Evolutionary conservation across 2,888 invertebrate genomes (phyloP).

Genomic region (Halictus quadricinctus): DNA sequence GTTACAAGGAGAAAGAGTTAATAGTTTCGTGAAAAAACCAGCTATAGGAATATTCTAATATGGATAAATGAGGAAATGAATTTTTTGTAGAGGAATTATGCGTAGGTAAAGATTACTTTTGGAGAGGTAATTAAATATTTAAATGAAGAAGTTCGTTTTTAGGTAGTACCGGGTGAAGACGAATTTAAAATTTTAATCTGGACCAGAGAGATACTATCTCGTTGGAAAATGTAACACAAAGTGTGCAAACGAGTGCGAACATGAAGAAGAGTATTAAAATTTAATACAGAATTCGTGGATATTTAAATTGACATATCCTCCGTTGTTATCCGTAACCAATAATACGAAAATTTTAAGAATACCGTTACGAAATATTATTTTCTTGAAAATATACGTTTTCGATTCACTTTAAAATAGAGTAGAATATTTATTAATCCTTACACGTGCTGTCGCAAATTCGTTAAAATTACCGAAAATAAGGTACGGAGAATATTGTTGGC

Average conservation of each 20-base stretch:
- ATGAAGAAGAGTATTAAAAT: not conserved
- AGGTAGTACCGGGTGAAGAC: not conserved
- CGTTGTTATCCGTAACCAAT: not conserved
- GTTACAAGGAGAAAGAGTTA: too few relatives aligned
- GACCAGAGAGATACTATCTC: not conserved
- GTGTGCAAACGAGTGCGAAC: not conserved
- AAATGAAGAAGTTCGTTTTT: not conserved
- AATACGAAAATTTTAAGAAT: not conserved
- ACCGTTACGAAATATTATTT: not conserved
- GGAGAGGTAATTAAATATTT: too few relatives aligned
- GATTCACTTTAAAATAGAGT: too few relatives aligned
- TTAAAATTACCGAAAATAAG: too few relatives aligned
- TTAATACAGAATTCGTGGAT: not conserved
- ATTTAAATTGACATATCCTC: not conserved
- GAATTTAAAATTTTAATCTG: not conserved
- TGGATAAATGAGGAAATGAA: not conserved
- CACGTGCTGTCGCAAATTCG: too few relatives aligned
- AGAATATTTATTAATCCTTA: too few relatives aligned
- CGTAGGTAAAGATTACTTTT: not conserved
- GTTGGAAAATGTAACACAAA: not conserved
- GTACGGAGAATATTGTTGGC: too few relatives aligned
- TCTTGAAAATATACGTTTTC: not conserved
- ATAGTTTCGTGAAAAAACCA: not conserved
- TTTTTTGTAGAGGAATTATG: not conserved
- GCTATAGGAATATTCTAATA: not conserved